Evolutionary conservation across 2,797 vertebrate genomes (phyloP).

Genomic region (Pyrocephalus nanus): DNA sequence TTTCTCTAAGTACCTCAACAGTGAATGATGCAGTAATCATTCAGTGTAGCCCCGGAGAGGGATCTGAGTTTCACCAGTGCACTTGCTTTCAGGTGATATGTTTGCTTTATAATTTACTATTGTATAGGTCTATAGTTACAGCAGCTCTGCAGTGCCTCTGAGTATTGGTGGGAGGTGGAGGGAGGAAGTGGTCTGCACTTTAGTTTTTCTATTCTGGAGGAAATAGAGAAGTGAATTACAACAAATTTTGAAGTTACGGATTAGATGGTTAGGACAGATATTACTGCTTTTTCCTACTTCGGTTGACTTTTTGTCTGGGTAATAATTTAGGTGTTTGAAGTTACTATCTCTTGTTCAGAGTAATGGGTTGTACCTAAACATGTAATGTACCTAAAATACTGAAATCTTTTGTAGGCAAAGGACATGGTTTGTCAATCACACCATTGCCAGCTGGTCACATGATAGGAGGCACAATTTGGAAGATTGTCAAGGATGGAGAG

Average conservation of each 20-base stretch:
- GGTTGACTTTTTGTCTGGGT: not conserved
- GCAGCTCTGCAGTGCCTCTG: not conserved
- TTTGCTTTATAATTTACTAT: not conserved
- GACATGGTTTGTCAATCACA: constrained; percentile 96
- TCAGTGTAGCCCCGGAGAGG: not conserved
- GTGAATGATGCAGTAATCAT: not conserved
- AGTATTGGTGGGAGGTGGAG: not conserved
- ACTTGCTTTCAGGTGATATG: not conserved
- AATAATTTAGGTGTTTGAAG: not conserved
- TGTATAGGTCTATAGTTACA: not conserved
- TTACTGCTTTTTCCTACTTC: not conserved
- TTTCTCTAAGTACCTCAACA: not conserved
- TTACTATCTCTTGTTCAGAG: not conserved
- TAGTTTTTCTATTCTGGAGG: not conserved
- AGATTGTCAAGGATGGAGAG: constrained; percentile 98
- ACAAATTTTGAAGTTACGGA: not conserved
- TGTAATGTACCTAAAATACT: not conserved
- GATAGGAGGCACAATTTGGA: constrained; percentile 99
- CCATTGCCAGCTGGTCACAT: constrained; percentile 97
- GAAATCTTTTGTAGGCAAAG: constrained; percentile 86
- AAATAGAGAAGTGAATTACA: not conserved
- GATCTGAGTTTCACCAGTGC: not conserved
- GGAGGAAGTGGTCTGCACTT: not conserved
- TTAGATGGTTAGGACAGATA: not conserved
- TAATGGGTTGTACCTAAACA: not conserved